Base-by-base conservation (phyloP, 2,888 invertebrate species). In the Clusia tigrina region DNA sequence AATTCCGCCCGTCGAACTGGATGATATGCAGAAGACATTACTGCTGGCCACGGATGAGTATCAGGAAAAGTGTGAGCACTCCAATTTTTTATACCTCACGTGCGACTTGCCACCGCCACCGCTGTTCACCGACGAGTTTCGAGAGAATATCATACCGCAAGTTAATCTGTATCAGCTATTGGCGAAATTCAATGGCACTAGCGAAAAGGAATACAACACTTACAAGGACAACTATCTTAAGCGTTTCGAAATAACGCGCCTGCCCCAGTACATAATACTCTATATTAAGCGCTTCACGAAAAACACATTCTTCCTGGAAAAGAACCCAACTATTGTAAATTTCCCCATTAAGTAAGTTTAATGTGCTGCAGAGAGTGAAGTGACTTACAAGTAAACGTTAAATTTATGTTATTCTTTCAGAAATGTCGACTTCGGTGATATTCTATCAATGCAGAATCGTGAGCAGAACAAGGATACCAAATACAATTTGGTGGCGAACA, bases 321-420 rank as follows among this genome's bases (percentile, higher is more conserved):
- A 99, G 85, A 99, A 99, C 86, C 98, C 98, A 1, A 99, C 99
- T 0, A 99, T 99, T 78, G 98, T 99, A 2, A 99, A 99, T 83
- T 99, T 99, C 82, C 99, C 99, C 2, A 96, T 99, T 65, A 97
- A 96, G 95, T 97, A 86, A 89, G 92, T 88, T 51, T 5, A n/a
- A n/a, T n/a, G n/a, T n/a, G n/a, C n/a, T n/a, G n/a, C n/a, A n/a
- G 68, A 26, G 15, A 48, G 23, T 18, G 25, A 22, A 15, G 2
- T 32, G 6, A 10, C 10, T 10, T 6, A 15, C 15, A 56, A 10
- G 38, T 51, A 54, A 10, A 37, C 23, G 52, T 42, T 55, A n/a
- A 52, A 54, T 60, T 48, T 59, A 26, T 51, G n/a, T n/a, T n/a
- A n/a, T n/a, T n/a, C n/a, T 86, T 85, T 48, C 79, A 96, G 96